These are phyloP conservation scores for Venustaconcha ellipsiformis DNA, from an alignment of 1,140 invertebrate genomes.

Conservation along the genomic window DNA sequence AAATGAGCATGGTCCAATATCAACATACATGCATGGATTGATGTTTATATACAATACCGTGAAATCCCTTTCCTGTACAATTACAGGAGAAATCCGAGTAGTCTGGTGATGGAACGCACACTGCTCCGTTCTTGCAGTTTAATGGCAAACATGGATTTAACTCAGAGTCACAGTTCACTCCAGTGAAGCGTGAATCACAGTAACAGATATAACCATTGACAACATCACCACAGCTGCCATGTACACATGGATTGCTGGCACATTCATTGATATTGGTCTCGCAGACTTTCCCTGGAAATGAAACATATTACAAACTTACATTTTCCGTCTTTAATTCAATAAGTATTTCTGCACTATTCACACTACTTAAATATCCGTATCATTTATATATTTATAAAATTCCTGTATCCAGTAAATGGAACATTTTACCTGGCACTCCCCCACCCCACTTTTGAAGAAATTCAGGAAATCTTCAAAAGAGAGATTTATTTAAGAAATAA, in stretches of 20 bases:
- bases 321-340: no score
- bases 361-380: no score
- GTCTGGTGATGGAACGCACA: conserved; percentile 37
- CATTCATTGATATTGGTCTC: conserved; percentile 70
- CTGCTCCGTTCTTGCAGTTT: conserved; percentile 52
- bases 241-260: conserved; percentile 52
- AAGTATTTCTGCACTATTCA: no score
- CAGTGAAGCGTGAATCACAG: conserved; percentile 45
- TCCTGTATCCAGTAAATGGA: no score
- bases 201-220: conserved; percentile 57
- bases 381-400: no score
- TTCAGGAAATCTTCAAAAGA: no score
- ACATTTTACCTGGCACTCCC: no score
- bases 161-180: conserved; percentile 62
- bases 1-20: conserved; percentile 32
- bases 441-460: no score
- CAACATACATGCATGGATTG: conserved; percentile 31
- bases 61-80: conserved; percentile 21
- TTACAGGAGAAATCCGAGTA: conserved; percentile 44
- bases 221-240: conserved; percentile 64
- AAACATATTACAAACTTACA: no score
- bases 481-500: no score
- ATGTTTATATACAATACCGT: conserved; percentile 9
- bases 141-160: conserved; percentile 37
- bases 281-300: conserved; percentile 46